A percentile compares a stretch with the other conserved stretches of the same genome.
Conservation (phyloP, 2,797 vertebrate species). For the Garrulus glandarius region DNA sequence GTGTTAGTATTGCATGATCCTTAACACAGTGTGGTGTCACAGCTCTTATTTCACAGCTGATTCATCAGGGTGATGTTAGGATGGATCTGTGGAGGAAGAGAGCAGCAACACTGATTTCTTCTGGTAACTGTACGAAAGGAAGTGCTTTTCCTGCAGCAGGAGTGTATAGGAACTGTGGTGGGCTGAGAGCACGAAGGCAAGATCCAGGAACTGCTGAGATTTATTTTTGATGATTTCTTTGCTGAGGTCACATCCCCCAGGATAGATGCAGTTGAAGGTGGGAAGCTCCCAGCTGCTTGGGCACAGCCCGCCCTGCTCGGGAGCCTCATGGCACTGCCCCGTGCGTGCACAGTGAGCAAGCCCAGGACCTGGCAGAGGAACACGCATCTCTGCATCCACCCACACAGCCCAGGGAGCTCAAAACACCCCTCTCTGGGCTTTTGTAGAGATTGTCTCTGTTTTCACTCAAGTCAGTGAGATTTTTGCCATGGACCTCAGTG, state of each 20-base stretch:
- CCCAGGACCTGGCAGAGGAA: not conserved
- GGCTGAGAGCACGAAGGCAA: not conserved
- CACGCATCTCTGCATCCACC: not conserved
- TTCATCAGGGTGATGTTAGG: not conserved
- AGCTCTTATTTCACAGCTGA: not conserved
- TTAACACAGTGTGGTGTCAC: not conserved
- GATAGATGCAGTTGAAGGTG: not conserved
- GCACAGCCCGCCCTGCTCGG: not conserved
- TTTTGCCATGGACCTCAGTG: not conserved
- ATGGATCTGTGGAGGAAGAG: not conserved
- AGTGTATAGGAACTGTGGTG: not conserved
- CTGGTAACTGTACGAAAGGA: not conserved
- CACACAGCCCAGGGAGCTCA: not conserved
- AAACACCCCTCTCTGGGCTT: not conserved
- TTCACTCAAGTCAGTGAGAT: not conserved
- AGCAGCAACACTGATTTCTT: not conserved
- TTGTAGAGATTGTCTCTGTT: not conserved
- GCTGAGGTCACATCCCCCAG: not conserved
- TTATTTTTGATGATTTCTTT: not conserved
- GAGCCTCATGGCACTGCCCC: not conserved
- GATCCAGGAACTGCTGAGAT: not conserved
- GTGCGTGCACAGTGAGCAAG: accelerated
- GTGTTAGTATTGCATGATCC: not conserved
- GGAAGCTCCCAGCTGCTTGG: not conserved
- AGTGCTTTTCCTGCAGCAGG: not conserved